These are phyloP conservation scores for Abramis brama DNA, from an alignment of 2,113 vertebrate species.

Conservation along the genomic window DNA sequence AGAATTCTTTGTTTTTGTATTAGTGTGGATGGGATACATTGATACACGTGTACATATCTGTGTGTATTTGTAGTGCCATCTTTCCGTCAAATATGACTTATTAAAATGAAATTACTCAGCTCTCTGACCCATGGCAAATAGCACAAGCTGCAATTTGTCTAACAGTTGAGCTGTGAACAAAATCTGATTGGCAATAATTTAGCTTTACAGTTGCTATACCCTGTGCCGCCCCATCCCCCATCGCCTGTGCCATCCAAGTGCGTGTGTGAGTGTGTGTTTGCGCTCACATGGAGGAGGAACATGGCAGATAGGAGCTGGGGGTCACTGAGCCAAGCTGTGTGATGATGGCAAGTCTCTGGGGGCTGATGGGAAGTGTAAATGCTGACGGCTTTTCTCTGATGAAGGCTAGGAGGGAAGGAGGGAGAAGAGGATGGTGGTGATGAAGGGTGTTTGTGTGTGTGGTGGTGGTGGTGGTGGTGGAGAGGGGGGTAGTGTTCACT, in stretches of 20 bases:
- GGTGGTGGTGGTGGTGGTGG: neutral
- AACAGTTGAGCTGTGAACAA: constrained; percentile 82
- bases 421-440: constrained; percentile 9
- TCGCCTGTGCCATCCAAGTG: constrained; percentile 53
- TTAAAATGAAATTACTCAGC: constrained; percentile 79
- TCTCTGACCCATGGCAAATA: constrained; percentile 79
- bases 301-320: constrained; percentile 67
- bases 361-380: constrained; percentile 71
- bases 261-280: constrained; percentile 57
- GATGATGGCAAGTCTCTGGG: constrained; percentile 64
- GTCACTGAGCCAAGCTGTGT: constrained; percentile 66
- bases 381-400: constrained; percentile 63
- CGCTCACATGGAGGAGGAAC: constrained; percentile 69
- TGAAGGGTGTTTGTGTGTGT: constrained; percentile 33
- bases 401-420: constrained; percentile 44
- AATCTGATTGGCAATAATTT: constrained; percentile 84
- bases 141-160: constrained; percentile 80
- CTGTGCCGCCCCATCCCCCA: constrained; percentile 50
- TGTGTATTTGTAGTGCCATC: constrained; percentile 70
- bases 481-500: constrained; percentile 4
- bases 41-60: constrained; percentile 47
- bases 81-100: constrained; percentile 78
- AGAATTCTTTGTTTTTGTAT: neutral
- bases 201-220: constrained; percentile 75
- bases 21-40: constrained; percentile 14